Percentiles rank a stretch among this genome's conserved stretches.
These are phyloP conservation scores for Drosophila insularis DNA, from an alignment of 1,140 invertebrate genomes.

Conservation along the genomic window DNA sequence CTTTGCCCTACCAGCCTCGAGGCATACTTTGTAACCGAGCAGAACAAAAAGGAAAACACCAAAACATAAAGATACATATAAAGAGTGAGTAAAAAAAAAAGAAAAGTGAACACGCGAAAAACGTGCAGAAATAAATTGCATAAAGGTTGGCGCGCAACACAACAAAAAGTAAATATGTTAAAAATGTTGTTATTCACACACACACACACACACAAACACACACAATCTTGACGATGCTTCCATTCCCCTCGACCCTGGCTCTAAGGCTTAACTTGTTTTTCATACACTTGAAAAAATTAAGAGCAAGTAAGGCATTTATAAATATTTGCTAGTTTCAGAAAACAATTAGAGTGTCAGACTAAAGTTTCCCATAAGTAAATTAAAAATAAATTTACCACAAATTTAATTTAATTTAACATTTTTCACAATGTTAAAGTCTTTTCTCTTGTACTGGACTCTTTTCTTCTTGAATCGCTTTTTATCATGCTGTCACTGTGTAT, in stretches of 20 bases:
- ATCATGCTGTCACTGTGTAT: slow-evolving; percentile 51
- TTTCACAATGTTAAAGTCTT: background rate
- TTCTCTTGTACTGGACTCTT: slow-evolving; percentile 7
- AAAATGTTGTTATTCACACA: slow-evolving; percentile 79
- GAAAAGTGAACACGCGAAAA: slow-evolving; percentile 20
- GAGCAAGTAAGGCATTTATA: too few species aligned
- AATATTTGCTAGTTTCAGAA: too few species aligned
- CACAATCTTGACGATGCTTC: background rate
- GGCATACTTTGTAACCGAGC: slow-evolving; percentile 72
- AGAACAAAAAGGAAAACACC: slow-evolving; percentile 16
- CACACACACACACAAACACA: slow-evolving; percentile 29
- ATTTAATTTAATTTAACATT: background rate
- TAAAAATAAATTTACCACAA: too few species aligned
- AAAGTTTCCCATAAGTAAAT: too few species aligned
- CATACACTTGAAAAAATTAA: background rate
- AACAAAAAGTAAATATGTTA: slow-evolving; percentile 76
- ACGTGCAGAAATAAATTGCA: slow-evolving; percentile 75
- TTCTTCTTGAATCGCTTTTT: slow-evolving; percentile 29
- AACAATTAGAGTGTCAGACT: too few species aligned
- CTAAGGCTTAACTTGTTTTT: background rate
- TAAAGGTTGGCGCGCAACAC: slow-evolving; percentile 58
- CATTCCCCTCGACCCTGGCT: background rate
- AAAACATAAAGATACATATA: slow-evolving; percentile 2
- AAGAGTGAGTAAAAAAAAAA: background rate
- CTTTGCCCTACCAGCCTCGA: slow-evolving; percentile 64